phyloP scores from a whole-genome alignment of 2,888 invertebrate genomes.

The Griposia aprilina region DNA sequence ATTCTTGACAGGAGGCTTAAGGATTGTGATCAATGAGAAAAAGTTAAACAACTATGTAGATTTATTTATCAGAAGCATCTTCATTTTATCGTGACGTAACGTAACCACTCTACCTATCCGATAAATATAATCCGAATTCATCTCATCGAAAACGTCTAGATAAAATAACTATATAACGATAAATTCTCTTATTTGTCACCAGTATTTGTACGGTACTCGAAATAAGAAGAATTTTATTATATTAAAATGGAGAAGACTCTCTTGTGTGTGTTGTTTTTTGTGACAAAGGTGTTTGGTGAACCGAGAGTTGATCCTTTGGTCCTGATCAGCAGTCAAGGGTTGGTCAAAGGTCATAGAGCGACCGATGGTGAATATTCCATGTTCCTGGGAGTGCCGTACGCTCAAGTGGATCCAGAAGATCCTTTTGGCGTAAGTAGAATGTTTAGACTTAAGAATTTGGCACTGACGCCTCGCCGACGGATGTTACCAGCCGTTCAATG shows the following conservation, averaged over 20 bases:
- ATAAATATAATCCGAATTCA: slow-evolving; percentile 69
- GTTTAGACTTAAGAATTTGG: slow-evolving; percentile 1
- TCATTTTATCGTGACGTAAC: slow-evolving; percentile 59
- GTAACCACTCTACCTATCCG: slow-evolving; percentile 65
- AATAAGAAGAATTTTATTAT: slow-evolving; percentile 26
- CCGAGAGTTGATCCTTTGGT: slow-evolving; percentile 85
- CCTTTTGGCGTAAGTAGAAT: slow-evolving; percentile 87
- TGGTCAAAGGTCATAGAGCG: slow-evolving; percentile 83
- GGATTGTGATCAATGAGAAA: not conserved
- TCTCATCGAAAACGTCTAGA: slow-evolving; percentile 75
- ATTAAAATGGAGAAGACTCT: slow-evolving; percentile 66
- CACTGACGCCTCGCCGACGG: not conserved
- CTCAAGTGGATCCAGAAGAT: slow-evolving; percentile 79
- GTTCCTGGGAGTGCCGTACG: slow-evolving; percentile 87
- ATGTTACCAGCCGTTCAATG: slow-evolving; percentile 46
- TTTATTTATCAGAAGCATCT: slow-evolving; percentile 34
- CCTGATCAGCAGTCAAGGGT: slow-evolving; percentile 79
- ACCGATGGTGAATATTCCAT: slow-evolving; percentile 83
- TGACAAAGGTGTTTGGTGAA: slow-evolving; percentile 66
- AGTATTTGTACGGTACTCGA: slow-evolving; percentile 58
- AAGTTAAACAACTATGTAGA: not conserved
- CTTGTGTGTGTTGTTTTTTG: slow-evolving; percentile 61
- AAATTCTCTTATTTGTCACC: slow-evolving; percentile 37
- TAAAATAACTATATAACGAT: slow-evolving; percentile 72
- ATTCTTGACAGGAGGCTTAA: not conserved